A percentile compares a stretch with the other conserved stretches of the same genome.
Conservation (phyloP, 2,113 vertebrate genomes). For the Phasianus colchicus region DNA sequence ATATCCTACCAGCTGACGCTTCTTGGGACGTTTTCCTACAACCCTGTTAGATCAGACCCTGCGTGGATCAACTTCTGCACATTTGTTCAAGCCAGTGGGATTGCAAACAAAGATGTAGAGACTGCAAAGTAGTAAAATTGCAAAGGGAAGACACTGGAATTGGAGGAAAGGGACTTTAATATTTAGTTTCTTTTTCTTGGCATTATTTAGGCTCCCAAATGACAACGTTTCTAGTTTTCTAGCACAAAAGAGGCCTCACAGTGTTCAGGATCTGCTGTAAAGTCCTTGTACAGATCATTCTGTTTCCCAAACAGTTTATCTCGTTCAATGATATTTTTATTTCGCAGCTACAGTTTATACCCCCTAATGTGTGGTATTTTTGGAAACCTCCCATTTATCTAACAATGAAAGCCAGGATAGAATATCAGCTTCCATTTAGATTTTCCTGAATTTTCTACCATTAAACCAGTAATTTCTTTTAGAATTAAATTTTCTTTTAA, state of each 20-base stretch:
- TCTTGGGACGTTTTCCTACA: constrained; percentile 45
- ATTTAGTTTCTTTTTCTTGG: constrained; percentile 73
- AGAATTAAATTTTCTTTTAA: constrained; percentile 1
- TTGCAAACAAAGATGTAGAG: constrained; percentile 25
- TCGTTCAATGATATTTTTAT: constrained; percentile 44
- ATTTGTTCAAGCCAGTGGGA: constrained; percentile 25
- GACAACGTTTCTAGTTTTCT: constrained; percentile 51
- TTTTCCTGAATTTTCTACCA: constrained; percentile 49
- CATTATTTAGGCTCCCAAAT: constrained; percentile 64
- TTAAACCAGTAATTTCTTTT: constrained; percentile 35
- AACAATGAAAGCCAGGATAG: constrained; percentile 32
- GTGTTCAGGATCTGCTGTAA: constrained; percentile 47
- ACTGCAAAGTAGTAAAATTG: constrained; percentile 25
- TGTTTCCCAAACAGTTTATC: constrained; percentile 64
- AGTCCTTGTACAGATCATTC: constrained; percentile 60
- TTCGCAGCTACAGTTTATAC: constrained; percentile 56
- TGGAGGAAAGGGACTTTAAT: constrained; percentile 31
- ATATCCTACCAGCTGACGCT: constrained; percentile 36
- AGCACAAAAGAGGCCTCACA: constrained; percentile 55
- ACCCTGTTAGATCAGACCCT: neutral
- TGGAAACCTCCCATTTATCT: constrained; percentile 55
- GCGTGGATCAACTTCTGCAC: neutral
- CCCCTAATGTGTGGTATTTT: constrained; percentile 53
- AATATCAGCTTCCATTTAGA: constrained; percentile 42
- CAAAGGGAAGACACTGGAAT: constrained; percentile 16